phyloP scores from a whole-genome alignment of 2,797 vertebrate genomes.

The Adrianichthys oophorus region DNA sequence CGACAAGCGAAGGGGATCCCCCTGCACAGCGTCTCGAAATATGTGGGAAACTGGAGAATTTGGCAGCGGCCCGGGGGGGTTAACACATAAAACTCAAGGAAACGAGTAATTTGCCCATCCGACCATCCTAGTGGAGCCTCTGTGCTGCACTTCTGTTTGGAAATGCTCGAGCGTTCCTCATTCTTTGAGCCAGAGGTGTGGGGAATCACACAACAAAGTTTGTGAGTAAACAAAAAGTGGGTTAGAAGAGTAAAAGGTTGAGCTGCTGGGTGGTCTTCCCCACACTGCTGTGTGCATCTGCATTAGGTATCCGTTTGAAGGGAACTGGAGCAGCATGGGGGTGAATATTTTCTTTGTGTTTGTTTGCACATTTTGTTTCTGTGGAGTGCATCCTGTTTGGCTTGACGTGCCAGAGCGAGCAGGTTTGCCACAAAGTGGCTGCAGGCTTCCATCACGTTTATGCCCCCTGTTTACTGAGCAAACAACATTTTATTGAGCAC shows the following conservation, averaged over 20 bases:
- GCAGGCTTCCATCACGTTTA: constrained; percentile 35
- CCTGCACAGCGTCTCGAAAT: constrained; percentile 40
- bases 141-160: constrained; percentile 14
- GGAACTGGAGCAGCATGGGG: constrained; percentile 18
- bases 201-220: constrained; percentile 35
- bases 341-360: constrained; percentile 55
- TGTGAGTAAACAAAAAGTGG: constrained; percentile 50
- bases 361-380: constrained; percentile 48
- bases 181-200: constrained; percentile 21
- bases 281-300: constrained; percentile 31
- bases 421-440: constrained; percentile 36
- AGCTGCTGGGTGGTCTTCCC: constrained; percentile 65
- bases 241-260: constrained; percentile 37
- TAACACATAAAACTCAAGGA: constrained; percentile 25
- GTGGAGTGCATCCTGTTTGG: constrained; percentile 58
- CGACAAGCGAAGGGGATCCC: constrained; percentile 43
- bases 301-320: constrained; percentile 48
- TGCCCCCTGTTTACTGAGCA: constrained; percentile 40
- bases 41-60: constrained; percentile 26
- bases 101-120: constrained; percentile 4
- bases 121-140: constrained; percentile 37
- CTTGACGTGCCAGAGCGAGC: constrained; percentile 29
- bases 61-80: constrained; percentile 12
- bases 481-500: constrained; percentile 15
- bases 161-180: constrained; percentile 23